Percentiles rank a stretch among this genome's conserved stretches.
These are phyloP conservation scores for Oncorhynchus gorbuscha DNA, from an alignment of 2,113 vertebrate species.

Conservation along the genomic window DNA sequence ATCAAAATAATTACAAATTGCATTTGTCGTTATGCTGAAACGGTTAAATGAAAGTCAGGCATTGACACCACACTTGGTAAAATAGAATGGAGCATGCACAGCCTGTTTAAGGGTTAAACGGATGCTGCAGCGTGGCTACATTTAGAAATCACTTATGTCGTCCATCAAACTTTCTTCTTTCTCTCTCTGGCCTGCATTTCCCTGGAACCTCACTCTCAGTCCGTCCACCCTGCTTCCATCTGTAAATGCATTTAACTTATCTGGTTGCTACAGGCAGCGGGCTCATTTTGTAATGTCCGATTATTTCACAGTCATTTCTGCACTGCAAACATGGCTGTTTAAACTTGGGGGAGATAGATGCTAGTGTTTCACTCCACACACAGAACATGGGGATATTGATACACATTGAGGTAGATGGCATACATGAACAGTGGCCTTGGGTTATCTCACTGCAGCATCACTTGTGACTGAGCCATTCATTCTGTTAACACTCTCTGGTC, in stretches of 20 bases:
- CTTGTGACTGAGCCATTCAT: background rate
- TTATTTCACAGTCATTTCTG: constrained; percentile 36
- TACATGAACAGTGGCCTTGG: background rate
- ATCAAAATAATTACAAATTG: background rate
- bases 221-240: constrained; percentile 1
- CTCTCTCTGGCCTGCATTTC: background rate
- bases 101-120: background rate
- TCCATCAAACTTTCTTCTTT: background rate
- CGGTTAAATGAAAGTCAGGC: background rate
- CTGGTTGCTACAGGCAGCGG: constrained; percentile 25
- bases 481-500: too few species aligned
- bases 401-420: constrained; percentile 4
- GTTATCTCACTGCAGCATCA: background rate
- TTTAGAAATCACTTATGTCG: background rate
- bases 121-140: background rate
- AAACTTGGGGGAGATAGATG: constrained; percentile 50
- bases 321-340: constrained; percentile 49
- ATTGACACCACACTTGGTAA: background rate
- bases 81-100: background rate
- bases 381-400: background rate
- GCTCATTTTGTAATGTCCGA: constrained; percentile 29
- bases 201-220: background rate
- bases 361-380: constrained; percentile 17
- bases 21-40: background rate
- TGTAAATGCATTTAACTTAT: constrained; percentile 29